A percentile compares a stretch with the other conserved stretches of the same genome.
Conservation (phyloP, 2,113 vertebrate genomes). For the Capra hircus region DNA sequence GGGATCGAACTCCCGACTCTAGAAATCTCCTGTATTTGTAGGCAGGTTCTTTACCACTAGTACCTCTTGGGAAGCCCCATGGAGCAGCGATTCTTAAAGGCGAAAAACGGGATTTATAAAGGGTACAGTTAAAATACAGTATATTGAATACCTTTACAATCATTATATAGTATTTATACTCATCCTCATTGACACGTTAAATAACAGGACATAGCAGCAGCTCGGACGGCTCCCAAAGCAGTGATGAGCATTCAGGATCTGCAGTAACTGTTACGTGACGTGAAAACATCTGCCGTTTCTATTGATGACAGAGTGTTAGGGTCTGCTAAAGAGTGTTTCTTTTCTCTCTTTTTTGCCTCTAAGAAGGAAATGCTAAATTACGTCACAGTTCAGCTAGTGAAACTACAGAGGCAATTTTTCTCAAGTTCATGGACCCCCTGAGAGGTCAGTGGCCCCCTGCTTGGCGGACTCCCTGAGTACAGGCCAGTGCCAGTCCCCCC, state of each 20-base stretch:
- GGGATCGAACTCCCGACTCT: not conserved
- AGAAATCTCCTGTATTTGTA: not conserved
- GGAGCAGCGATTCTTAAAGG: not conserved
- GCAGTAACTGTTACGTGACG: accelerated
- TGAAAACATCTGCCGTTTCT: not conserved
- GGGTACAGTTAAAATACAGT: not conserved
- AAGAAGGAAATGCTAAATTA: not conserved
- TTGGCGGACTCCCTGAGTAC: not conserved
- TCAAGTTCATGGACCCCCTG: not conserved
- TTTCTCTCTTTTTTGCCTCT: not conserved
- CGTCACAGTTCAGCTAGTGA: not conserved
- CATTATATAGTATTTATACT: not conserved
- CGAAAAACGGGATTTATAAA: not conserved
- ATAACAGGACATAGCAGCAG: not conserved
- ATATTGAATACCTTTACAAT: not conserved
- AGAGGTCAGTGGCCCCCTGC: not conserved
- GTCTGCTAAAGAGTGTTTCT: not conserved
- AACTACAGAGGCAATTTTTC: not conserved
- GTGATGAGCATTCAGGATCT: no score
- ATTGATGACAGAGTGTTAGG: no score
- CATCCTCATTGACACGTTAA: not conserved
- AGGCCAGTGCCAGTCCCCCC: not conserved
- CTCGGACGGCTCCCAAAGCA: accelerated
- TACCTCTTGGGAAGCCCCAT: not conserved
- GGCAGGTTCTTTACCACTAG: not conserved